Conservation (phyloP, 1,140 invertebrate genomes). For the Penaeus indicus region DNA sequence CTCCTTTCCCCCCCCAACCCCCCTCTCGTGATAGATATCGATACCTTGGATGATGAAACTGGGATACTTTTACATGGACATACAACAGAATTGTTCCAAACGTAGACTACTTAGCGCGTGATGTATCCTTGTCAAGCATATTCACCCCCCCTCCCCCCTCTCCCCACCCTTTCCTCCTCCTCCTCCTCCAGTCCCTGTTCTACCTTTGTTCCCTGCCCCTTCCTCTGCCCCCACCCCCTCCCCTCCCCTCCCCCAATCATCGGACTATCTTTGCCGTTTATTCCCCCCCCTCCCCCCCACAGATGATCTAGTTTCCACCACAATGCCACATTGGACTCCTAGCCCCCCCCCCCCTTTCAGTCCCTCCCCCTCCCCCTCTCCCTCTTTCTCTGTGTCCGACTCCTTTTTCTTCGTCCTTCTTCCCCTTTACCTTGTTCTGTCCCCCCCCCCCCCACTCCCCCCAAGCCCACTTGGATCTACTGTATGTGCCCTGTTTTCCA, state of each 20-base stretch:
- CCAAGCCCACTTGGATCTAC: conserved; percentile 40
- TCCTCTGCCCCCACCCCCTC: conserved; percentile 9
- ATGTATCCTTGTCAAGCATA: conserved; percentile 52
- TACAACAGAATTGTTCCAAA: conserved; percentile 57
- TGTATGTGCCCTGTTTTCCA: conserved; percentile 45
- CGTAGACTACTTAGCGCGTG: conserved; percentile 60
- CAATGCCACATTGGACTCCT: conserved; percentile 11
- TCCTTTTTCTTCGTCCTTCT: conserved; percentile 29
- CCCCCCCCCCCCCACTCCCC: conserved; percentile 27
- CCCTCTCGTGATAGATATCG: background rate
- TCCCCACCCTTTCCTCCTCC: background rate
- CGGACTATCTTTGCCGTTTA: background rate
- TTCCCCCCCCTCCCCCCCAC: background rate
- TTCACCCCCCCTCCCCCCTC: background rate
- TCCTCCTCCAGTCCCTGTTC: background rate
- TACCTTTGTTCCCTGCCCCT: background rate
- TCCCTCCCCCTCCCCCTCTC: background rate
- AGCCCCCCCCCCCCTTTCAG: background rate
- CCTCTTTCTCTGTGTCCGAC: conserved; percentile 21
- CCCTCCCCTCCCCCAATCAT: background rate
- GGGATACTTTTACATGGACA: conserved; percentile 57
- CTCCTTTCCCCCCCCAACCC: background rate
- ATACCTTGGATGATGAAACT: conserved; percentile 39
- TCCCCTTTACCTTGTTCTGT: background rate
- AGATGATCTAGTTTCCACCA: background rate